Base-by-base conservation (phyloP, 2,888 invertebrate genomes). In the Eupithecia pulchellata region DNA sequence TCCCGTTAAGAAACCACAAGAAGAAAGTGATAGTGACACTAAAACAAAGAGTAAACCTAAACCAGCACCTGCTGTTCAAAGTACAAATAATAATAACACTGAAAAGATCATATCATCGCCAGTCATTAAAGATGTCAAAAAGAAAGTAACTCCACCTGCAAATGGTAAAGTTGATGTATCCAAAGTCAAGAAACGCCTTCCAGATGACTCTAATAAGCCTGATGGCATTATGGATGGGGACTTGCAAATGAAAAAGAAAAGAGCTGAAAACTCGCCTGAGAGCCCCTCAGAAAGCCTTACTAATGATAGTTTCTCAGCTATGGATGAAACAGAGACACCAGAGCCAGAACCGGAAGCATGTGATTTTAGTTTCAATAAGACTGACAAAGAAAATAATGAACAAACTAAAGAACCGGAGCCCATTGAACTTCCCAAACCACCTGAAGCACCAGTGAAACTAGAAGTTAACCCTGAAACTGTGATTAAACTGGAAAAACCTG, bases 281-380 rank as follows among this genome's bases (percentile, higher is more conserved):
- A 98, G 98, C 91, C 98, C 98, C 17, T 96, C 97, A 57, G 97
- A 97, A 85, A 98, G 97, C 85, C 95, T 97, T 73, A 97, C 97
- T 61, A 97, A 97, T 75, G 98, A 97, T 84, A 97, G 97, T 82
- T 97, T 97, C 82, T 97, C 98, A 57, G 96, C 97, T 63, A 96
- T 97, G 90, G 97, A 97, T 86, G 96, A 96, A 81, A 94, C 95
- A 73, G 96, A 96, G 79, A 94, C 90, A 79, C 93, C 93, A 71
- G 94, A 94, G 72, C 89, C 92, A 36, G 94, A 94, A 79, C 85
- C 90, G 66, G 94, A 93, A 80, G 92, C 86, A 66, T 92, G 93
- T 84, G 94, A 94, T 78, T 94, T 93, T 83, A 94, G 92, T 83
- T 91, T 93, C 77, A 91, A 86, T 83, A 93, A 93, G 82, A 81